Evolutionary conservation across 2,797 vertebrate genomes (phyloP).

Genomic region (Chromobotia macracanthus): DNA sequence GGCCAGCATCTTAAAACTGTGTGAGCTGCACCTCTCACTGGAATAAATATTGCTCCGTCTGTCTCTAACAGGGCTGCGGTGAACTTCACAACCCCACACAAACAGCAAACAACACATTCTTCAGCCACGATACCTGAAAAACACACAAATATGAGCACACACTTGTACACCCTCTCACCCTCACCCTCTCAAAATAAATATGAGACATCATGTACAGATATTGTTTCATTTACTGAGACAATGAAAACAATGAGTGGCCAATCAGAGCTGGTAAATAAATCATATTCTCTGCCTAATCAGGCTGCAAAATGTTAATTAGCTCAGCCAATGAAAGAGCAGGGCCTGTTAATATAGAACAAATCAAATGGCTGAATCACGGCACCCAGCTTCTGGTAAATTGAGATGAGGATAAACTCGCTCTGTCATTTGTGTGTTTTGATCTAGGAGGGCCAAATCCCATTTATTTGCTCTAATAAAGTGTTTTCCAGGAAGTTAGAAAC

Average conservation of each 20-base stretch:
- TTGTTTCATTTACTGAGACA: background rate
- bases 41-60: constrained; percentile 70
- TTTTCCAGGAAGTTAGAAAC: constrained; percentile 1
- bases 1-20: background rate
- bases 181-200: constrained; percentile 15
- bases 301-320: constrained; percentile 28
- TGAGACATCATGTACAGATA: background rate
- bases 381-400: constrained; percentile 26
- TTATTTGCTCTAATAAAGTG: constrained; percentile 47
- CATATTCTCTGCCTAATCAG: constrained; percentile 7
- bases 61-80: constrained; percentile 63
- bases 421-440: constrained; percentile 17
- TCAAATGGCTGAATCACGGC: background rate
- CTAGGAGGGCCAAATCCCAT: constrained; percentile 30
- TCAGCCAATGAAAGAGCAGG: constrained; percentile 28
- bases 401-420: constrained; percentile 21
- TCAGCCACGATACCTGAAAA: constrained; percentile 88
- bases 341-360: background rate
- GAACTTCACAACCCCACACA: constrained; percentile 75
- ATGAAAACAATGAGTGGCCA: constrained; percentile 30
- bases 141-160: constrained; percentile 7
- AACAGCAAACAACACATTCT: constrained; percentile 83
- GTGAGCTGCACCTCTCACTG: constrained; percentile 76
- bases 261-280: constrained; percentile 30
- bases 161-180: background rate